Percentiles rank a stretch among this genome's conserved stretches.
phyloP scores from a whole-genome alignment of 2,797 vertebrate species.

The Graptemys geographica region DNA sequence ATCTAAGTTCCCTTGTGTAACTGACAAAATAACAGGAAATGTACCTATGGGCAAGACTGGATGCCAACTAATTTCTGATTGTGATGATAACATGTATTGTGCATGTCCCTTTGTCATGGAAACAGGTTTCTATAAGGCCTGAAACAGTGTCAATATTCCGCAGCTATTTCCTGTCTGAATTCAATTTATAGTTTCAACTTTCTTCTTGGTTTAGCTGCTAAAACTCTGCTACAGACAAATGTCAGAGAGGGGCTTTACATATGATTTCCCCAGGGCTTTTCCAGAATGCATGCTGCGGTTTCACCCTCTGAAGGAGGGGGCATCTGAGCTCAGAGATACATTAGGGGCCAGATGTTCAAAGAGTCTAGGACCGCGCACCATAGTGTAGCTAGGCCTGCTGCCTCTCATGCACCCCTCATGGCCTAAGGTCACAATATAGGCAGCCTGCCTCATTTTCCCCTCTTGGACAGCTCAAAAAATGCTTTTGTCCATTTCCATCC shows the following conservation, averaged over 20 bases:
- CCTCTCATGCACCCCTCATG: no score
- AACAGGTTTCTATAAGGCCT: slow-evolving; percentile 19
- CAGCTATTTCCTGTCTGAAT: not conserved
- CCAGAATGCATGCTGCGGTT: not conserved
- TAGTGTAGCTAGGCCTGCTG: no score
- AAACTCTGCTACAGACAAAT: fast-evolving
- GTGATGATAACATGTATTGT: fast-evolving
- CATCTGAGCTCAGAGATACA: not conserved
- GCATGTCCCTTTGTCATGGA: slow-evolving; percentile 28
- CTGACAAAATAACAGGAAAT: slow-evolving; percentile 52
- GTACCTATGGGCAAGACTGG: not conserved
- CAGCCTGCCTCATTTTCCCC: no score
- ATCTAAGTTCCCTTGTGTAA: not conserved
- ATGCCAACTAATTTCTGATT: fast-evolving
- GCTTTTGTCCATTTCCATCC: no score
- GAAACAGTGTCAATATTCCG: not conserved
- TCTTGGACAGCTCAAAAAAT: no score
- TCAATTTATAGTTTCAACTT: not conserved
- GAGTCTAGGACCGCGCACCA: no score
- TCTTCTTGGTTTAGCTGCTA: not conserved
- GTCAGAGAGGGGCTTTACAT: fast-evolving
- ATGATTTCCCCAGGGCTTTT: not conserved
- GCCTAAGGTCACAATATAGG: no score
- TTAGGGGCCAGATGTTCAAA: no score
- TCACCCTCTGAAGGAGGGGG: fast-evolving